Base-by-base conservation (phyloP, 2,888 invertebrate species). In the Stenurella melanura region DNA sequence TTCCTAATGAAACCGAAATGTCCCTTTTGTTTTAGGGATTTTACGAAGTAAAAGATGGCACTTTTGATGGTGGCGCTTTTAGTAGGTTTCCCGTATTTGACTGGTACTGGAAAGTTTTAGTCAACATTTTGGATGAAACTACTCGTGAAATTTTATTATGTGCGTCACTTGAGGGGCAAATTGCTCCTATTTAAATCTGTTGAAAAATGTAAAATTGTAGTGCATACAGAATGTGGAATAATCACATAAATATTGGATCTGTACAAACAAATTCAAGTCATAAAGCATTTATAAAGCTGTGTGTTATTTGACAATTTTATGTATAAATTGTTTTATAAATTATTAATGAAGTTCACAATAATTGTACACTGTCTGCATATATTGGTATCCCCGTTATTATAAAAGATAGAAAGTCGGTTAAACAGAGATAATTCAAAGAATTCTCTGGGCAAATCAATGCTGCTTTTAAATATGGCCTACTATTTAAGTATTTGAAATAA, bases 41-140 rank as follows among this genome's bases (percentile, higher is more conserved):
- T 6, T 82, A 84, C 70, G 67, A 74, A 50, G 76, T 81, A 9
- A 80, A 71, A 70, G 86, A 86, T 80, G 85, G 84, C 19, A 86
- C 84, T 42, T 85, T 86, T 68, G 87, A 87, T 78, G 85, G 83
- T 50, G 74, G 80, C 15, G 79, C 84, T 11, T 82, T 87, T 38
- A 56, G 77, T 6, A 75, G 75, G 64, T 81, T 86, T 42, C 85
- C 86, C 2, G 72, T 87, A 26, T 73, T 82, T 19, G 85, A 85
- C 42, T 86, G 84, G 83, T 87, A 85, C 75, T 86, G 87, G 87
- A 84, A 83, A 77, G 78, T 83, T 26, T 70, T 72, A 15, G 82
- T 82, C 17, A 73, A 78, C 19, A 38, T 85, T n/a, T 58, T 75
- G 21, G 84, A 83, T 58, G 78, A 78, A 19, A 66, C 77, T 9